Base-by-base conservation (phyloP, 1,140 invertebrate species). In the Triops cancriformis region DNA sequence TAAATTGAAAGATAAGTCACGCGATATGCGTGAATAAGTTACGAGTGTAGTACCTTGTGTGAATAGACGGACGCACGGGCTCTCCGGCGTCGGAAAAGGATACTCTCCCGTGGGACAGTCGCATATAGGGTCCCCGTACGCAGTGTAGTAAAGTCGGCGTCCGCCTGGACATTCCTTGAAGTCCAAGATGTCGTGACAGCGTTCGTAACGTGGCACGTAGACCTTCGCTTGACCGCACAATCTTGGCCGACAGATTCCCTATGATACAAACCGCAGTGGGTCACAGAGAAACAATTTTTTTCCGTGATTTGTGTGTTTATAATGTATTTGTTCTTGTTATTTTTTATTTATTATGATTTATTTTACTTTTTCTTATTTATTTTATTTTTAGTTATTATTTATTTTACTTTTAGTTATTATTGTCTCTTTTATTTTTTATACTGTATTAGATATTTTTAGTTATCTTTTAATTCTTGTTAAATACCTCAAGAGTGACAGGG, bases 21-120 rank as follows among this genome's bases (percentile, higher is more conserved):
- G 31, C 31, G n/a, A n/a, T n/a, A n/a, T n/a, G n/a, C n/a, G n/a
- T n/a, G n/a, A n/a, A n/a, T n/a, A n/a, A n/a, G n/a, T n/a, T n/a
- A n/a, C n/a, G n/a, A n/a, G n/a, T n/a, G n/a, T n/a, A n/a, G 14
- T 74, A 78, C 77, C 77, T 78, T 78, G 77, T 5, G 73, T 78
- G 64, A 78, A 78, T 14, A 78, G 77, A 26, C 31, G 72, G 18
- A 78, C 73, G 26, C 77, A 78, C 27, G 73, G 26, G 77, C 45
- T 73, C 12, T 45, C 26, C 18, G 31, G 31, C n/a, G 64, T 78
- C 14, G 77, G 77, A 43, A 78, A 78, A 37, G 77, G 72, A 23
- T 78, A 78, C 42, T 78, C 27, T 18, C 77, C 77, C 1, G 74
- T 73, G 9, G 77, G 77, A 14, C 77, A 78, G 27, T 78, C 77